Base-by-base conservation (phyloP, 1,140 invertebrate genomes). In the Zaprionus taronus region DNA sequence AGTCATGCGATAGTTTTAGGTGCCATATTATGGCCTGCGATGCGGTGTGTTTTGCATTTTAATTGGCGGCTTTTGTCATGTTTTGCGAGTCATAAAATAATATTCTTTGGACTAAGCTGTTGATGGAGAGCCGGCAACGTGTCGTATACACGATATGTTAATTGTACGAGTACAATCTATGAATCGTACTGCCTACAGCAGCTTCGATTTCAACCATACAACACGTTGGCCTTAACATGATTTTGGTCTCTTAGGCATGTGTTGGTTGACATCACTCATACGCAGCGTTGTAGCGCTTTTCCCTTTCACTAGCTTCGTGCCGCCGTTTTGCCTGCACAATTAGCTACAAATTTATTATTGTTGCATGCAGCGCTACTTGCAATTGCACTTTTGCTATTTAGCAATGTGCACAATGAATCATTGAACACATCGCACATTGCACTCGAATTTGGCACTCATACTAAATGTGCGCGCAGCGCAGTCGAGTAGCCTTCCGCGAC, bases 181-280 rank as follows among this genome's bases (percentile, higher is more conserved):
- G 55, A 9, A 17, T 24, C 11, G n/a, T 14, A 9, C 56, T 38
- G 31, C 56, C 56, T 22, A 38, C 56, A 22, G 12, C 9, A 5
- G 28, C 34, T 31, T 22, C 26, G 31, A 41, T 22, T 67, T 31
- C 14, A 20, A 22, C 14, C 24, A 36, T 11, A 15, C 38, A 69
- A 62, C 65, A 38, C 55, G 49, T 62, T 74, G 20, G 41, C 72
- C 72, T 75, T 70, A 57, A 55, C 66, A 63, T 62, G 36, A 61
- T 57, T 56, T 34, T 41, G n/a, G 5, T 7, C 49, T 28, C 34
- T 47, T 14, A 24, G 47, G 11, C 12, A 66, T 53, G 60, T 31
- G 22, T 12, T 22, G n/a, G 53, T 34, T 58, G 49, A 41, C 58
- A 77, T 79, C 69, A 85, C 79, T 71, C 80, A 86, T 85, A 77